phyloP scores from a whole-genome alignment of 2,888 invertebrate genomes.

The Rapana venosa region DNA sequence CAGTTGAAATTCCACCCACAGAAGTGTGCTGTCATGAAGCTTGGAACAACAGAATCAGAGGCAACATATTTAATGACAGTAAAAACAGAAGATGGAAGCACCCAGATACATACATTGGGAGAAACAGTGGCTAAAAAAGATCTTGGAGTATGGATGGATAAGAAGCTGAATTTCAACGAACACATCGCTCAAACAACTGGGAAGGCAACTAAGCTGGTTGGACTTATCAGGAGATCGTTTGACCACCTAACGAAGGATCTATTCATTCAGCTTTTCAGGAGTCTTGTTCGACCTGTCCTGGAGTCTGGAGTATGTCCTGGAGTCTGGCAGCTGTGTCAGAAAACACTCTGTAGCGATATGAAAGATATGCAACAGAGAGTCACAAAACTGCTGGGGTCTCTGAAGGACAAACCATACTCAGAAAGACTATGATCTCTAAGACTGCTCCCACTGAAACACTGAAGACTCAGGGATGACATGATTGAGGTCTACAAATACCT shows the following conservation, averaged over 20 bases:
- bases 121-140: neutral
- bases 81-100: neutral
- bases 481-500: conserved; percentile 24
- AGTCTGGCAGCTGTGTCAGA: neutral
- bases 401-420: neutral
- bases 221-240: neutral
- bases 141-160: neutral
- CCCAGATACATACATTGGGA: neutral
- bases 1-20: neutral
- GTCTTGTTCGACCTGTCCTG: neutral
- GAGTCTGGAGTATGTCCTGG: neutral
- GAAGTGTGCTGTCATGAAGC: neutral
- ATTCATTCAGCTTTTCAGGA: neutral
- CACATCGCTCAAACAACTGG: neutral
- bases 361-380: neutral
- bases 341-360: neutral
- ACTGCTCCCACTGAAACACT: neutral
- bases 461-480: conserved; percentile 26
- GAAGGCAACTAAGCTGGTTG: neutral
- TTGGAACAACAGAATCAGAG: neutral
- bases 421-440: neutral
- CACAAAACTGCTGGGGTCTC: neutral
- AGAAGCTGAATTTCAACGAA: neutral
- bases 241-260: neutral
- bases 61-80: neutral